Percentiles rank a stretch among this genome's conserved stretches.
These are phyloP conservation scores for Muscina levida DNA, from an alignment of 2,888 invertebrate species.

Conservation along the genomic window DNA sequence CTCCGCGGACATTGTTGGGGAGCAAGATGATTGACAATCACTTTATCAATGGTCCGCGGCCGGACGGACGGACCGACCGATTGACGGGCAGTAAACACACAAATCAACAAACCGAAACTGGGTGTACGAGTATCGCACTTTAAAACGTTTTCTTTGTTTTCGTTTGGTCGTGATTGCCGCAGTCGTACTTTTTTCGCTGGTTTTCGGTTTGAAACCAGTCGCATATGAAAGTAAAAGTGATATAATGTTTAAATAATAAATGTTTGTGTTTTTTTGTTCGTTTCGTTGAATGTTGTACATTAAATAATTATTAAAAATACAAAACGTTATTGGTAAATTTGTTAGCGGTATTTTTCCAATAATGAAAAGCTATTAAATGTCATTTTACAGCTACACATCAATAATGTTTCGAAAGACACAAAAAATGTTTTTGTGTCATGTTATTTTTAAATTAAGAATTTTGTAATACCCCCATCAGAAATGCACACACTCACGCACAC, in stretches of 20 bases:
- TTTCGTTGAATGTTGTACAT: conserved; percentile 36
- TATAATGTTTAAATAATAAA: conserved; percentile 51
- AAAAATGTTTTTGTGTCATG: neutral
- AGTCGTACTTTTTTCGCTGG: conserved; percentile 35
- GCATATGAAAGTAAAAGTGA: conserved; percentile 67
- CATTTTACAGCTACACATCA: conserved; percentile 9
- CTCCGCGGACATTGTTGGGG: conserved; percentile 21
- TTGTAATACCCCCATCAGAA: conserved; percentile 8
- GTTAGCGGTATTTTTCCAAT: conserved; percentile 14
- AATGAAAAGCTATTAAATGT: conserved; percentile 43
- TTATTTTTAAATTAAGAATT: conserved; percentile 39
- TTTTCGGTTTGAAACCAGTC: conserved; percentile 62
- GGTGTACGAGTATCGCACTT: neutral
- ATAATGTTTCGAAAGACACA: neutral
- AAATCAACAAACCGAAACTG: neutral
- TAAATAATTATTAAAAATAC: conserved; percentile 40
- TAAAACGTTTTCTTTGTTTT: conserved; percentile 18
- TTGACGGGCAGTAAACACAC: conserved; percentile 26
- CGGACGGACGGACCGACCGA: neutral
- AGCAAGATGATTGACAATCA: conserved; percentile 63
- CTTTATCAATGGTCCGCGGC: conserved; percentile 26
- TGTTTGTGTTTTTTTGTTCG: neutral
- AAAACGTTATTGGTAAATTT: conserved; percentile 22
- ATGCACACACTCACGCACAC: too few relatives aligned
- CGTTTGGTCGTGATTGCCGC: conserved; percentile 33